Evolutionary conservation across 35 echinoderm and acorn worm genomes (phyloP).

Genomic region (Ophiothrix spiculata): DNA sequence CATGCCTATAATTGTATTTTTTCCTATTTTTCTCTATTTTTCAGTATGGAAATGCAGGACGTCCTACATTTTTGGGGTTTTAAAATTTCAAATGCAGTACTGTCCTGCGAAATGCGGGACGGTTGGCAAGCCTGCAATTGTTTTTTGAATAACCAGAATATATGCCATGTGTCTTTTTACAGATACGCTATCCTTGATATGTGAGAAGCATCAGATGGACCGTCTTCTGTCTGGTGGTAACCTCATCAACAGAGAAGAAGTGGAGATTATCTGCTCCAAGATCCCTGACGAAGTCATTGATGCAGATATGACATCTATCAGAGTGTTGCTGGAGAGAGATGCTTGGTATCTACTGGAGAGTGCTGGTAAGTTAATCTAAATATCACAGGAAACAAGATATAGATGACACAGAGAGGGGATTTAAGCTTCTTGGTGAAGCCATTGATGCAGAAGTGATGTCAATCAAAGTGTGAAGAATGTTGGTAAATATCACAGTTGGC

Average conservation of each 20-base stretch:
- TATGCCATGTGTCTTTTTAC: too few species aligned
- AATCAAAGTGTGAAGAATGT: neutral
- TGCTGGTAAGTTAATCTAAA: neutral
- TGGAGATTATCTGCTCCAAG: neutral
- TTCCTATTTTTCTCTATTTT: too few species aligned
- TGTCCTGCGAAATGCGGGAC: too few species aligned
- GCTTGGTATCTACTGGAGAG: neutral
- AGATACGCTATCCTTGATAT: neutral
- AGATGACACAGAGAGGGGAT: too few species aligned
- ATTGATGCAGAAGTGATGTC: neutral
- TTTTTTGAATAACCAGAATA: too few species aligned
- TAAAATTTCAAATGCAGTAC: too few species aligned
- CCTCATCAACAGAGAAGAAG: slow-evolving; percentile 1
- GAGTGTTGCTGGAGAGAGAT: slow-evolving; percentile 2
- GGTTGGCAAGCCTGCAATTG: too few species aligned
- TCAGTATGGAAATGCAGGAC: too few species aligned
- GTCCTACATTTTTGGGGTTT: too few species aligned
- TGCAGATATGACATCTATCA: slow-evolving; percentile 1
- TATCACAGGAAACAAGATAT: too few species aligned
- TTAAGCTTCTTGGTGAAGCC: neutral
- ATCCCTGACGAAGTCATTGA: neutral
- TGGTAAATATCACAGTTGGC: too few species aligned
- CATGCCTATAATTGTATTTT: too few species aligned
- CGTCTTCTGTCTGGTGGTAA: neutral
- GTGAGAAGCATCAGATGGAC: slow-evolving; percentile 11